These are phyloP conservation scores for Polydesmus complanatus DNA, from an alignment of 2,888 invertebrate species.

Conservation along the genomic window DNA sequence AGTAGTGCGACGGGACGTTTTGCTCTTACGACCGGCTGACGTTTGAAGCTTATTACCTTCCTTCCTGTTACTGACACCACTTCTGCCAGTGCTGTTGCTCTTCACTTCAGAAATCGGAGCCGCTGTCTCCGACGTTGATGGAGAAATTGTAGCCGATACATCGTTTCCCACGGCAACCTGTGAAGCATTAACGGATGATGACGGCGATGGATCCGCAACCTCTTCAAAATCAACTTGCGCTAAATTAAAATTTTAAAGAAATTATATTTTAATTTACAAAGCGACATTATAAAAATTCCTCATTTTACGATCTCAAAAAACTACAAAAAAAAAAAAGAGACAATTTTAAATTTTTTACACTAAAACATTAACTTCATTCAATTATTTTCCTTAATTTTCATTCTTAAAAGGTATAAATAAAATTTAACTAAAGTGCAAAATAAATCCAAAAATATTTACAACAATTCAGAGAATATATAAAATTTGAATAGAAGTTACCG, in stretches of 20 bases:
- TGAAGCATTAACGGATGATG: background rate
- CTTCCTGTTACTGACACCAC: slow-evolving; percentile 44
- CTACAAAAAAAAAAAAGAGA: no score
- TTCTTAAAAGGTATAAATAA: no score
- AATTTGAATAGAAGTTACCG: no score
- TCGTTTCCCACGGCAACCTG: background rate
- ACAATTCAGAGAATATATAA: no score
- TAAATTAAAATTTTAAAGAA: background rate
- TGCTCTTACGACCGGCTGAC: slow-evolving; percentile 33
- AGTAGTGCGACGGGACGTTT: slow-evolving; percentile 81
- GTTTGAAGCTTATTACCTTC: slow-evolving; percentile 39
- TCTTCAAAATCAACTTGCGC: background rate
- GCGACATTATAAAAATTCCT: no score
- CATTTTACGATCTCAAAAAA: no score
- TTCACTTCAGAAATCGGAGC: slow-evolving; percentile 9
- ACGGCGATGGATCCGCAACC: no score
- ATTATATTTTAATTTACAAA: background rate
- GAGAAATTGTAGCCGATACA: background rate
- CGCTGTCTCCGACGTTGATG: background rate
- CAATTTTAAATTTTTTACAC: no score
- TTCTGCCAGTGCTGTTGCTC: slow-evolving; percentile 32
- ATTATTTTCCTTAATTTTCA: no score
- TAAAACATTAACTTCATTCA: no score
- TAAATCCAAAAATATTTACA: no score
- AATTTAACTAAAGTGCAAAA: no score